Base-by-base conservation (phyloP, 1,140 invertebrate genomes). In the Eulimnadia texana region DNA sequence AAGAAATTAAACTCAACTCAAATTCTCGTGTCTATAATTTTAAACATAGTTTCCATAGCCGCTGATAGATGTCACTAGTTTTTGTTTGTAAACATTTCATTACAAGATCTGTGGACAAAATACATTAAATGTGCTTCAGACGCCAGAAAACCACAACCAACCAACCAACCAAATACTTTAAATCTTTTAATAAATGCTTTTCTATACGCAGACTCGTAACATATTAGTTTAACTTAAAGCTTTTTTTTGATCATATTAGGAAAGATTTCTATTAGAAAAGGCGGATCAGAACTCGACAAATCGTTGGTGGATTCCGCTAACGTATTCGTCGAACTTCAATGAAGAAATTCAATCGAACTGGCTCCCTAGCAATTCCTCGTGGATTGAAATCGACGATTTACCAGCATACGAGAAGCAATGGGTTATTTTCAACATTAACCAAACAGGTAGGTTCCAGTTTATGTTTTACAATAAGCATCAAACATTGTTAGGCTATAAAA, bases 401-500 rank as follows among this genome's bases (percentile, higher is more conserved):
- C 27, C n/a, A 9, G 22, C 76, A 0, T 69, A 67, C 1, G 63
- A 74, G 0, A 70, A 79, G 25, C 78, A 88, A 19, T 90, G 88
- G 87, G 72, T 87, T 1, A 79, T 91, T 47, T 82, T 86, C 20
- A 91, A 90, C 70, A 72, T 90, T 49, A 81, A 86, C 66, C 79
- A 88, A 70, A 88, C 84, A 28, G 60, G 60, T 61, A 49, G 19
- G 51, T 19, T 16, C 60, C 50, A 42, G 6, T 9, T 42, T 9
- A 42, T 42, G 16, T 42, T 42, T 6, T 42, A 42, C 33, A 42
- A 9, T 42, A 42, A 42, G 33, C 16, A 42, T 42, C 6, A 42
- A 16, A 42, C 16, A 42, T 42, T 9, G 16, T 42, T 9, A 42
- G 6, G 6, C 33, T 9, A 42, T 42, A 42, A 9, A 42, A 16